These are phyloP conservation scores for Epinotia ramella DNA, from an alignment of 2,888 invertebrate genomes.

Conservation along the genomic window DNA sequence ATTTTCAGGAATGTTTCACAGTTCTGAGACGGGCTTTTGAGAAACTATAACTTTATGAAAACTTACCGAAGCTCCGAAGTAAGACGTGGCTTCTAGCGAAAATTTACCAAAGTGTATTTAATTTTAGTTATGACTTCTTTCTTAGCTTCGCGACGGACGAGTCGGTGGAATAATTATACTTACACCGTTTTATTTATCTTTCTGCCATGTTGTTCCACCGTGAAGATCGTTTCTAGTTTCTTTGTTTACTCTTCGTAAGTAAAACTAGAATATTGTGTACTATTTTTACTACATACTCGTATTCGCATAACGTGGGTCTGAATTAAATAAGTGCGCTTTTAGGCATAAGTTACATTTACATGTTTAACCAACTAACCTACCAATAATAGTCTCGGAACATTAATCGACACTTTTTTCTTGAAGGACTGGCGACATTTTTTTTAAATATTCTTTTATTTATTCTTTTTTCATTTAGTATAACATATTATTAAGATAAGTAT, in stretches of 20 bases:
- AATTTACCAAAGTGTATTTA: conserved; percentile 83
- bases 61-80: conserved; percentile 78
- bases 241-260: conserved; percentile 1
- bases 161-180: conserved; percentile 31
- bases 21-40: conserved; percentile 82
- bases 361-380: too few relatives aligned
- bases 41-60: conserved; percentile 84
- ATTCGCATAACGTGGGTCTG: background rate
- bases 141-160: conserved; percentile 51
- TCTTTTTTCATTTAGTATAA: too few relatives aligned
- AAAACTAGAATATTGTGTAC: background rate
- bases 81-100: conserved; percentile 81
- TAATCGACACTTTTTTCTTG: too few relatives aligned
- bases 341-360: background rate
- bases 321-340: background rate
- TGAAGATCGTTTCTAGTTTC: conserved; percentile 3
- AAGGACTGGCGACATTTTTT: too few relatives aligned
- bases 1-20: conserved; percentile 81
- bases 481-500: too few relatives aligned
- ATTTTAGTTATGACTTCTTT: conserved; percentile 82
- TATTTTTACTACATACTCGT: background rate
- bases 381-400: too few relatives aligned
- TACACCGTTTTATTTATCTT: conserved; percentile 39
- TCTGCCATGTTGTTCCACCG: conserved; percentile 6
- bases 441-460: too few relatives aligned